phyloP scores from a whole-genome alignment of 2,797 vertebrate genomes.

The Periparus ater region DNA sequence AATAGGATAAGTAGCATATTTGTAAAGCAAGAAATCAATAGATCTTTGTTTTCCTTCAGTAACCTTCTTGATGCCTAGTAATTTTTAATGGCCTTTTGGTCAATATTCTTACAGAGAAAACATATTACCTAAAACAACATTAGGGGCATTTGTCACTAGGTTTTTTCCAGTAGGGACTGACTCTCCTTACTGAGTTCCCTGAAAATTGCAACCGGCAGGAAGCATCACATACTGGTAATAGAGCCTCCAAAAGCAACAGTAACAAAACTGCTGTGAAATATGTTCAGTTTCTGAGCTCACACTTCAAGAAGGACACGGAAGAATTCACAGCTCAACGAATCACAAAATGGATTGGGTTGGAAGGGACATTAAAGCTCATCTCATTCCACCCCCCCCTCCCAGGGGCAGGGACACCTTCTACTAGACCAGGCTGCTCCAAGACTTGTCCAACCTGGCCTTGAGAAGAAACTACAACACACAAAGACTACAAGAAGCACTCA shows the following conservation, averaged over 20 bases:
- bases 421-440: background rate
- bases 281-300: background rate
- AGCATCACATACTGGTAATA: too few relatives aligned
- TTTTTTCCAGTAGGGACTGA: background rate
- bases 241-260: background rate
- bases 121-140: background rate
- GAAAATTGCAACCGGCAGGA: background rate
- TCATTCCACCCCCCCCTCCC: background rate
- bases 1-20: slow-evolving; percentile 10
- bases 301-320: background rate
- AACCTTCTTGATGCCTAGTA: background rate
- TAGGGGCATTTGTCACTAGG: background rate
- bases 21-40: slow-evolving; percentile 46
- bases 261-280: background rate
- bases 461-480: background rate
- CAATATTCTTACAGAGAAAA: background rate
- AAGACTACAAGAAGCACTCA: background rate
- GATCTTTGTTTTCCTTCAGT: slow-evolving; percentile 13
- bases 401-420: background rate
- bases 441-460: background rate
- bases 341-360: background rate
- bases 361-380: background rate
- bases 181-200: background rate
- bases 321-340: background rate
- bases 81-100: slow-evolving; percentile 32